A percentile compares a stretch with the other conserved stretches of the same genome.
phyloP scores from a whole-genome alignment of 2,888 invertebrate genomes.

The Agriopis marginaria region DNA sequence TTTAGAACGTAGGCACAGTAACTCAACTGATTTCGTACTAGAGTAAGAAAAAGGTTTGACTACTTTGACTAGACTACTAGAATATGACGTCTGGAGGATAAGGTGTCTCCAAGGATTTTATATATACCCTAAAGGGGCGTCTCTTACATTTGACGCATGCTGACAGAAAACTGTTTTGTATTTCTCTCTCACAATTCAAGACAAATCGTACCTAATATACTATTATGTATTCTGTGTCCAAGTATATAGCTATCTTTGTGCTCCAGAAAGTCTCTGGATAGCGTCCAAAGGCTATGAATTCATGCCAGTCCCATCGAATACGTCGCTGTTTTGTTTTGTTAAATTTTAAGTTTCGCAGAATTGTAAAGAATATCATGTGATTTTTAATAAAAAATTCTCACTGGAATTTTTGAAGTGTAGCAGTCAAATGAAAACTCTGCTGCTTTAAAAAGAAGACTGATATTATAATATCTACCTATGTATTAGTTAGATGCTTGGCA shows the following conservation, averaged over 20 bases:
- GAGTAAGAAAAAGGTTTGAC: too few species aligned
- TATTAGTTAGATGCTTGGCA: too few species aligned
- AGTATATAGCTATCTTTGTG: slow-evolving; percentile 52
- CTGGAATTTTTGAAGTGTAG: neutral
- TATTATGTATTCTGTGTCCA: slow-evolving; percentile 42
- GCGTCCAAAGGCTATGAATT: slow-evolving; percentile 67
- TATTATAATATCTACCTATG: too few species aligned
- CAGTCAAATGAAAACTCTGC: neutral
- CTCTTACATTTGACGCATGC: too few species aligned
- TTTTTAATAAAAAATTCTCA: slow-evolving; percentile 5
- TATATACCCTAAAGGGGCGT: too few species aligned
- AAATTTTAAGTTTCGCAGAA: slow-evolving; percentile 39
- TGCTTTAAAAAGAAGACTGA: neutral
- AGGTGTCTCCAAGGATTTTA: too few species aligned
- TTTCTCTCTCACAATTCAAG: too few species aligned
- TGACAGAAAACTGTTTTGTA: too few species aligned
- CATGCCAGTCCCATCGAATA: slow-evolving; percentile 65
- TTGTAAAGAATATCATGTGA: slow-evolving; percentile 9
- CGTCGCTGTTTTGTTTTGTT: slow-evolving; percentile 51
- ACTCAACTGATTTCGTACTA: too few species aligned
- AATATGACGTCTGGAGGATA: too few species aligned
- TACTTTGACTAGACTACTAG: too few species aligned
- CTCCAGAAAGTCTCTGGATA: slow-evolving; percentile 63
- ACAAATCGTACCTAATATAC: neutral
- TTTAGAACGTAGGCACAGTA: too few species aligned